Base-by-base conservation (phyloP, 37 sponge, comb jelly and placozoan species). In the Spongilla lacustris region DNA sequence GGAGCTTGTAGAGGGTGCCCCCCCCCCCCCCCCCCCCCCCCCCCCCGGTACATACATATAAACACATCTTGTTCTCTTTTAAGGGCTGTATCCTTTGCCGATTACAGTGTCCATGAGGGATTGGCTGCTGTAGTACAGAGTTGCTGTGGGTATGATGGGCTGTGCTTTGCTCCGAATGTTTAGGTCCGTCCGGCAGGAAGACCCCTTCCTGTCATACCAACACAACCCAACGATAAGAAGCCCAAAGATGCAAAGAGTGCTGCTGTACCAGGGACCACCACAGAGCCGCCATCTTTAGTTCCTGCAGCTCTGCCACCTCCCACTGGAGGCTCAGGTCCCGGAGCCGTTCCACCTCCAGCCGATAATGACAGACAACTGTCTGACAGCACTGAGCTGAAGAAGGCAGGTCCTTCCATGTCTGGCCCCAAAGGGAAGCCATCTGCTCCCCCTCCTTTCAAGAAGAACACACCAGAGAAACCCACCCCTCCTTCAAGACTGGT, bases 11-110 rank as follows among this genome's bases (percentile, higher is more conserved):
- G 49, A 17, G 69, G 68, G 38, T 27, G 6, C 0, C 31, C 48
- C 46, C 46, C 46, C 46, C 46, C 46, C 46, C 83, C 49, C 83
- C 50, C 27, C 79, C 79, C 29, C 79, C 79, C 32, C 79, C 0
- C 0, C 67, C n/a, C n/a, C n/a, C n/a, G n/a, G n/a, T n/a, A n/a
- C n/a, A n/a, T n/a, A n/a, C n/a, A n/a, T n/a, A n/a, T n/a, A n/a
- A n/a, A n/a, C n/a, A n/a, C n/a, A n/a, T n/a, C n/a, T n/a, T n/a
- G n/a, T n/a, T n/a, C n/a, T n/a, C n/a, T n/a, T n/a, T n/a, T n/a
- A n/a, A n/a, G n/a, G n/a, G n/a, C n/a, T n/a, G n/a, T n/a, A n/a
- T n/a, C n/a, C n/a, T n/a, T n/a, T n/a, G n/a, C n/a, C n/a, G n/a
- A n/a, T n/a, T n/a, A n/a, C n/a, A n/a, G n/a, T n/a, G n/a, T n/a